These are phyloP conservation scores for Drosophila ohnishii DNA, from an alignment of 1,140 invertebrate genomes.

Conservation along the genomic window DNA sequence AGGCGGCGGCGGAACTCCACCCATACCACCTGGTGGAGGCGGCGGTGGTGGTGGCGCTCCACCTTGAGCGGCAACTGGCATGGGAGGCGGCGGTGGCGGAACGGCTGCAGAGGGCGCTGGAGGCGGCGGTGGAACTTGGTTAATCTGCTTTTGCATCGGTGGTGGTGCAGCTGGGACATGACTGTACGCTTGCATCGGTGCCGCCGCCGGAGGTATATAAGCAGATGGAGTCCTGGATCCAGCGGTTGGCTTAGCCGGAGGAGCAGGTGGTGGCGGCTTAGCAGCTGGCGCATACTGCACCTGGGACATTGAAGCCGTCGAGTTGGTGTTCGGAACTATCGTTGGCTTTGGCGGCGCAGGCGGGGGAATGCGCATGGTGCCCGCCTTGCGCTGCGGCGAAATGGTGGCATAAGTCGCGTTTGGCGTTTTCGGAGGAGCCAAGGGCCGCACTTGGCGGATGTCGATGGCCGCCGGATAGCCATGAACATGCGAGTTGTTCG, in stretches of 20 bases:
- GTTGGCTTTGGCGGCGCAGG: conserved; percentile 67
- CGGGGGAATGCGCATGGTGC: conserved; percentile 56
- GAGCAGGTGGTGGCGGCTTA: conserved; percentile 41
- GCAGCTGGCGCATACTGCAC: conserved; percentile 26
- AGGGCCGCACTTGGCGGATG: conserved; percentile 24
- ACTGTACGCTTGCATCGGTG: conserved; percentile 3
- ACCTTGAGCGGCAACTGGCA: conserved; percentile 12
- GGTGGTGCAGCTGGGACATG: conserved; percentile 19
- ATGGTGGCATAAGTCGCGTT: conserved; percentile 60
- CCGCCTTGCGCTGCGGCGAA: conserved; percentile 54
- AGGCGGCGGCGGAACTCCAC: conserved; percentile 22
- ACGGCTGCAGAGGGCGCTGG: conserved; percentile 3
- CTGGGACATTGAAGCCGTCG: conserved; percentile 7
- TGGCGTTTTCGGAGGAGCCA: conserved; percentile 9
- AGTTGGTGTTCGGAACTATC: conserved; percentile 32
- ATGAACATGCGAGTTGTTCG: conserved; percentile 47
- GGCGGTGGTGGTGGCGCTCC: conserved; percentile 45
- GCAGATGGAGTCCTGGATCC: conserved; percentile 12
- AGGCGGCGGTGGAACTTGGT: conserved; percentile 31
- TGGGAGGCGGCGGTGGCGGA: conserved; percentile 40
- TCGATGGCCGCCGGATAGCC: conserved; percentile 52
- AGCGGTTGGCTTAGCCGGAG: conserved; percentile 28
- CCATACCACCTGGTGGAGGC: conserved; percentile 42
- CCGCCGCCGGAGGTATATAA: conserved; percentile 3
- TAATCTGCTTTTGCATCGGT: conserved; percentile 14